These are phyloP conservation scores for Erynnis tages DNA, from an alignment of 2,888 invertebrate genomes.

Conservation along the genomic window DNA sequence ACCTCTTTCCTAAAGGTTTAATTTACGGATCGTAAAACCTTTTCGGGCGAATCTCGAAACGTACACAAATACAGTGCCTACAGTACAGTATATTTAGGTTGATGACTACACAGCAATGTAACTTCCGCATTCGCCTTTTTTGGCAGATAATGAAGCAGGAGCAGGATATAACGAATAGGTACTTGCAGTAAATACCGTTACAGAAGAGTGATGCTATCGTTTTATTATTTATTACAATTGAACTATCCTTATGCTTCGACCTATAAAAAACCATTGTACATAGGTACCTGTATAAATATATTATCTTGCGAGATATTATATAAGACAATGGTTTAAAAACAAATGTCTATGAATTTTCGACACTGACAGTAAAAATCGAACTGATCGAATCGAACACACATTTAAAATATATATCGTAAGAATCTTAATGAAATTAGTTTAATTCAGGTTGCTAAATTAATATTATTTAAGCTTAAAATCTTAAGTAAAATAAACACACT, in stretches of 20 bases:
- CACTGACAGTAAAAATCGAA: too few relatives aligned
- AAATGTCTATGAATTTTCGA: too few relatives aligned
- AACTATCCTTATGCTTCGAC: too few relatives aligned
- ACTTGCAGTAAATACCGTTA: not conserved
- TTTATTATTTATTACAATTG: not conserved
- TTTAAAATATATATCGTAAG: too few relatives aligned
- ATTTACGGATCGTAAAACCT: not conserved
- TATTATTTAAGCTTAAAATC: too few relatives aligned
- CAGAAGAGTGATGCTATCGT: not conserved
- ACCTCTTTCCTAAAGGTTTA: not conserved
- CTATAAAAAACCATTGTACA: too few relatives aligned
- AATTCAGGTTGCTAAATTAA: too few relatives aligned
- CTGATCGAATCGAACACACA: too few relatives aligned
- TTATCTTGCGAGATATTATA: too few relatives aligned
- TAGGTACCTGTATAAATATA: too few relatives aligned
- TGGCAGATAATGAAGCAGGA: not conserved
- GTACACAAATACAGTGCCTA: constrained; percentile 1
- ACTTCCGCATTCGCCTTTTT: constrained; percentile 5
- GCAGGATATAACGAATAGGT: not conserved
- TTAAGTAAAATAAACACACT: constrained; percentile 2
- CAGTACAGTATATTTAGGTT: not conserved
- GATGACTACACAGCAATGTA: constrained; percentile 1
- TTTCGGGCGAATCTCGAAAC: not conserved
- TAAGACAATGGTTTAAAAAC: too few relatives aligned
- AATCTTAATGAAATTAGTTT: too few relatives aligned